phyloP scores from a whole-genome alignment of 1,140 invertebrate species.

The Nymphalis io region DNA sequence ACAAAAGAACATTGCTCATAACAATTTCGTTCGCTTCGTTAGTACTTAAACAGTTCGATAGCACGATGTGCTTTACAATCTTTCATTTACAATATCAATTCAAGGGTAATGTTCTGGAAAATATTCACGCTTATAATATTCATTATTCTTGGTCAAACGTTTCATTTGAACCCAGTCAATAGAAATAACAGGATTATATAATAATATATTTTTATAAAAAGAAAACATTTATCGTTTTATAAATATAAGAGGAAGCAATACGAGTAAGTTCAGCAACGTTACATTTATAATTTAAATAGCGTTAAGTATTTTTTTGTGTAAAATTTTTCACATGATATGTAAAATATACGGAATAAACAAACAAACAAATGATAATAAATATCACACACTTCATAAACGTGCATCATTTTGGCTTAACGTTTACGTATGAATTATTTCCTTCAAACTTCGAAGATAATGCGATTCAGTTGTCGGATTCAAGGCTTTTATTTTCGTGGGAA shows the following conservation, averaged over 20 bases:
- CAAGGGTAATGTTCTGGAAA: neutral
- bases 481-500: constrained; percentile 32
- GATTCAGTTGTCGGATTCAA: constrained; percentile 31
- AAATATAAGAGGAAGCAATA: too few species aligned
- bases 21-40: constrained; percentile 2
- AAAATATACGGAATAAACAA: neutral
- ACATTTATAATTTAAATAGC: too few species aligned
- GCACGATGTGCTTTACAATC: neutral
- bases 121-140: neutral
- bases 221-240: neutral
- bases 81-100: constrained; percentile 4
- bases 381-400: constrained; percentile 19
- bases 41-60: neutral
- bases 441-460: constrained; percentile 27
- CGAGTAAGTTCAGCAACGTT: too few species aligned
- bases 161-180: neutral
- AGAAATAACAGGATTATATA: neutral
- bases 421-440: constrained; percentile 19
- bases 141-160: constrained; percentile 1
- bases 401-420: constrained; percentile 14
- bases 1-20: neutral
- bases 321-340: neutral
- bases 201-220: neutral
- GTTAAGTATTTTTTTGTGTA: too few species aligned
- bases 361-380: constrained; percentile 14